Conservation (phyloP, 2,797 vertebrate genomes). For the Gymnocypris eckloni region DNA sequence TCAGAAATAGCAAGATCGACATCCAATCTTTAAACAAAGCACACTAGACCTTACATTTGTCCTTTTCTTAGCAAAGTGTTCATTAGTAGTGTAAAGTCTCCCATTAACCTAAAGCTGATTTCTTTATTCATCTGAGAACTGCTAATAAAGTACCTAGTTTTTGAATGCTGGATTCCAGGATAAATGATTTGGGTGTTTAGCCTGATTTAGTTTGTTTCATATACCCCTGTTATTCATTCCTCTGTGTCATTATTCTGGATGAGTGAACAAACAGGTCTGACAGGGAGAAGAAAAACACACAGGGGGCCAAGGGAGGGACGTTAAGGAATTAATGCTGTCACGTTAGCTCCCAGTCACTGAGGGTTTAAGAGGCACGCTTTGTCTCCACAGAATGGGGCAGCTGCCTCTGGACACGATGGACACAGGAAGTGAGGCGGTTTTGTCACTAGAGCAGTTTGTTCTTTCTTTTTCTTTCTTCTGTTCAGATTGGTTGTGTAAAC, state of each 20-base stretch:
- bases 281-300: conserved; percentile 34
- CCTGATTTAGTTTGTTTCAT: not conserved
- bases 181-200: conserved; percentile 15
- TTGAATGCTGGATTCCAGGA: not conserved
- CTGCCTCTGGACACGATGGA: conserved; percentile 64
- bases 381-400: conserved; percentile 67
- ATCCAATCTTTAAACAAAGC: not conserved
- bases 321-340: conserved; percentile 49
- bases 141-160: not conserved
- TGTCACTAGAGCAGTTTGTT: not conserved
- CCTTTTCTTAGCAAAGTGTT: not conserved
- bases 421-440: not conserved
- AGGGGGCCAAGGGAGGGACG: conserved; percentile 20
- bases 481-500: not conserved
- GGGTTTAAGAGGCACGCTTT: conserved; percentile 63
- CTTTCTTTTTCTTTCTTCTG: not conserved
- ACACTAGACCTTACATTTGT: not conserved
- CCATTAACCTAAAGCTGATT: not conserved
- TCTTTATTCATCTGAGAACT: not conserved
- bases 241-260: conserved; percentile 67
- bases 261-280: conserved; percentile 72
- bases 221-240: not conserved
- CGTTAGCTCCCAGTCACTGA: conserved; percentile 54
- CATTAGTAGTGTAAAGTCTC: not conserved
- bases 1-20: not conserved